Conservation (phyloP, 2,888 invertebrate species). For the Diaphora mendica region DNA sequence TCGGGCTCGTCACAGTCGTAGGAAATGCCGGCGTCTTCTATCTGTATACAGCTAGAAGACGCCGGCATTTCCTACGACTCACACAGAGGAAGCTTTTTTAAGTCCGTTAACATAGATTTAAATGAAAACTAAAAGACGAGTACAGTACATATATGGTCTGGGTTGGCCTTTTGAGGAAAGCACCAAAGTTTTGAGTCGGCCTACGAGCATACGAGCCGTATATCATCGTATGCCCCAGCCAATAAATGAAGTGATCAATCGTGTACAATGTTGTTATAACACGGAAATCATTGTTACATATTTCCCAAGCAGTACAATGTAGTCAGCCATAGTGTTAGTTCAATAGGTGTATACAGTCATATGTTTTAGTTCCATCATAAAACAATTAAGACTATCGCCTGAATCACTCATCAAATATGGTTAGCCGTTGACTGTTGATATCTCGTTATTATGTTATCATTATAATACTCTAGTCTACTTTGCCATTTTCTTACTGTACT, state of each 20-base stretch:
- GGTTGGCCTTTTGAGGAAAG: no score
- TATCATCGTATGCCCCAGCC: no score
- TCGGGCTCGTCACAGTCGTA: no score
- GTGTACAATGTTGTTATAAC: background rate
- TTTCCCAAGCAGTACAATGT: constrained; percentile 7
- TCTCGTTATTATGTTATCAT: background rate
- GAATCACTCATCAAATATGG: constrained; percentile 4
- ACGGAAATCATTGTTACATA: background rate
- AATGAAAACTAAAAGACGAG: no score
- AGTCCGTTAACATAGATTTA: no score
- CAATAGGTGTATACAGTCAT: background rate
- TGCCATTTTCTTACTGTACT: background rate
- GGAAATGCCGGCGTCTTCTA: no score
- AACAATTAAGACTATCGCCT: constrained; percentile 12
- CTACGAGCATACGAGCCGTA: no score
- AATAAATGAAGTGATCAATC: background rate
- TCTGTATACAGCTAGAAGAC: no score
- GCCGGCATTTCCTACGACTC: no score
- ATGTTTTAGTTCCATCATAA: constrained; percentile 14
- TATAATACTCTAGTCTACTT: background rate
- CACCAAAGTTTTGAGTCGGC: no score
- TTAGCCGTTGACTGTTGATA: background rate
- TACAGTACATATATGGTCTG: no score
- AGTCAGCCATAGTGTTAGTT: background rate
- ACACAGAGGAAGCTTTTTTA: no score